phyloP scores from a whole-genome alignment of 2,113 vertebrate genomes.

The Eurypyga helias region DNA sequence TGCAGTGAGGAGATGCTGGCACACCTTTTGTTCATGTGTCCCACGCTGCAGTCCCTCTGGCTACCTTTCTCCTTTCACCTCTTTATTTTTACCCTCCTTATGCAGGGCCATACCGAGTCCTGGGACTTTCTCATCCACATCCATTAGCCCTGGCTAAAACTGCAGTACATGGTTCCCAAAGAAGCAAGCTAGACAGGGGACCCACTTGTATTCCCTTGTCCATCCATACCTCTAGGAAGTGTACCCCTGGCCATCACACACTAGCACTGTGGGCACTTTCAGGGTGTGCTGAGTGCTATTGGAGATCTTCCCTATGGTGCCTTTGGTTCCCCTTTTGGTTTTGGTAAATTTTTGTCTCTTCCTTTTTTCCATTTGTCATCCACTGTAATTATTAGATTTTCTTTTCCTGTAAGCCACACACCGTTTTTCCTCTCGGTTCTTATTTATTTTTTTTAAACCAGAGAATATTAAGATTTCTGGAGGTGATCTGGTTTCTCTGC shows the following conservation, averaged over 20 bases:
- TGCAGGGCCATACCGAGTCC: not conserved
- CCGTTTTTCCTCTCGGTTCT: not conserved
- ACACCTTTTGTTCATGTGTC: not conserved
- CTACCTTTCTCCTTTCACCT: not conserved
- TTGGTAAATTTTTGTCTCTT: not conserved
- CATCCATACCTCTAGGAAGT: not conserved
- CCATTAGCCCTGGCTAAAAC: not conserved
- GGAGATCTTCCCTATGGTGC: not conserved
- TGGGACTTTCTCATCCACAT: not conserved
- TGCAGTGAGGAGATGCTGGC: not conserved
- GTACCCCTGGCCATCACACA: rapidly evolving
- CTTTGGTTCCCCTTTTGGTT: not conserved
- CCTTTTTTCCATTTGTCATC: not conserved
- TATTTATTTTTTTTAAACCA: not conserved
- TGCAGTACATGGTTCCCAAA: not conserved
- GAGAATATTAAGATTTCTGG: not conserved
- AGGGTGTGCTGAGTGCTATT: not conserved
- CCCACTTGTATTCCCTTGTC: not conserved
- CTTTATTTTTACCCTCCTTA: not conserved
- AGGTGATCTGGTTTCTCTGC: not conserved
- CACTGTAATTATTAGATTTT: not conserved
- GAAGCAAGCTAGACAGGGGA: not conserved
- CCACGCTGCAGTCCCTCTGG: not conserved
- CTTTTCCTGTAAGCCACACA: not conserved
- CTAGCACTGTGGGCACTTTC: not conserved